Conservation (phyloP, 2,888 invertebrate species). For the Tetanocera ferruginea region DNA sequence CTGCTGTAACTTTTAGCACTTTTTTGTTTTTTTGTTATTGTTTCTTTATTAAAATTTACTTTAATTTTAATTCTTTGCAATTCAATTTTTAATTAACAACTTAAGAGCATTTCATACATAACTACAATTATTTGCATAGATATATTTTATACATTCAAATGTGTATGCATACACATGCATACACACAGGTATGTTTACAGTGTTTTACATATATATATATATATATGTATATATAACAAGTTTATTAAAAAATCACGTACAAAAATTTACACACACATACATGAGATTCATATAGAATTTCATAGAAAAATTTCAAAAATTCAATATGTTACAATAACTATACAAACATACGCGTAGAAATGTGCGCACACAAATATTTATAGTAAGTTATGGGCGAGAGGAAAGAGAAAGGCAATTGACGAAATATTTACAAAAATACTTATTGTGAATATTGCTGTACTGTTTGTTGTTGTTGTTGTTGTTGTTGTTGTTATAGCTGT, state of each 20-base stretch:
- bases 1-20: no score
- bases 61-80: no score
- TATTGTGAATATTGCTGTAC: no score
- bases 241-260: not conserved
- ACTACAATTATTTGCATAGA: no score
- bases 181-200: not conserved
- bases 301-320: slow-evolving; percentile 7
- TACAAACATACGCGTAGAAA: not conserved
- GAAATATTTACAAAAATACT: slow-evolving; percentile 3
- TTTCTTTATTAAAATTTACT: no score
- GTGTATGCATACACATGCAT: no score
- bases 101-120: no score
- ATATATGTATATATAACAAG: not conserved
- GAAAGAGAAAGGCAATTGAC: not conserved
- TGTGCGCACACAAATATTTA: no score
- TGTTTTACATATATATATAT: not conserved
- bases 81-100: no score
- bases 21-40: no score
- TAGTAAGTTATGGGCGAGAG: not conserved
- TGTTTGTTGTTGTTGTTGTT: slow-evolving; percentile 4
- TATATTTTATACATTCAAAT: no score
- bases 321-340: slow-evolving; percentile 5
- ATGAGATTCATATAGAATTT: not conserved
- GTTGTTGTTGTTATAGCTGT: not conserved
- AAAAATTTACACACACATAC: slow-evolving; percentile 3